Conservation (phyloP, 2,888 invertebrate species). For the Choristoneura rosaceana region DNA sequence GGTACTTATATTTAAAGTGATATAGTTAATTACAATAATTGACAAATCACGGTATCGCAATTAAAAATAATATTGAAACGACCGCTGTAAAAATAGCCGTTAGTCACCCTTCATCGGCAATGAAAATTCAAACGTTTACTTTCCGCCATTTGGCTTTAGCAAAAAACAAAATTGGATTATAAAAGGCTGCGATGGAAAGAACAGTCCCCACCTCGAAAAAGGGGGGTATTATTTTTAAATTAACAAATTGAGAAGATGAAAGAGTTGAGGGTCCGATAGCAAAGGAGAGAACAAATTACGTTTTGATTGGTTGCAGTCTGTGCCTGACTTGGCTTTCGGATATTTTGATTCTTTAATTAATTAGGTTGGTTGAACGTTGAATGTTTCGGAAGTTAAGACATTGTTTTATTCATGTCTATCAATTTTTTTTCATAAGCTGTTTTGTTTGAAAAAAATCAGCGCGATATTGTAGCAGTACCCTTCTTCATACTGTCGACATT, state of each 20-base stretch:
- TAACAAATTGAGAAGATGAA: constrained; percentile 43
- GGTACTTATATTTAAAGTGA: not conserved
- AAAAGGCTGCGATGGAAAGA: constrained; percentile 41
- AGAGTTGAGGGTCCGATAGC: constrained; percentile 38
- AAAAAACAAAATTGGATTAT: constrained; percentile 44
- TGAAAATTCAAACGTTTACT: constrained; percentile 40
- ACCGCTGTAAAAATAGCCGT: constrained; percentile 35
- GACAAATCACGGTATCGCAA: not conserved
- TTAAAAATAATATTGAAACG: not conserved
- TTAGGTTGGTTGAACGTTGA: constrained; percentile 4
- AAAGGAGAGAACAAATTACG: constrained; percentile 30
- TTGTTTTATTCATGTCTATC: not conserved
- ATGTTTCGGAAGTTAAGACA: not conserved
- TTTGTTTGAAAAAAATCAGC: not conserved
- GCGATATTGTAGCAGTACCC: too few relatives aligned
- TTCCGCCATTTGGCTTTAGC: constrained; percentile 34
- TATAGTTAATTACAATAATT: not conserved
- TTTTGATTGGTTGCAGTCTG: constrained; percentile 28
- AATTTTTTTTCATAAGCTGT: not conserved
- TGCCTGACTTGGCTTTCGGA: constrained; percentile 20
- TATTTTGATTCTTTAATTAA: constrained; percentile 29
- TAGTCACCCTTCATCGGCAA: constrained; percentile 44
- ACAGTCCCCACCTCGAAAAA: constrained; percentile 29
- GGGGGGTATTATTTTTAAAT: constrained; percentile 44
- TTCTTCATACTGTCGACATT: too few relatives aligned